Evolutionary conservation across 2,113 vertebrate species (phyloP).

Genomic region (Protobothrops mucrosquamatus): DNA sequence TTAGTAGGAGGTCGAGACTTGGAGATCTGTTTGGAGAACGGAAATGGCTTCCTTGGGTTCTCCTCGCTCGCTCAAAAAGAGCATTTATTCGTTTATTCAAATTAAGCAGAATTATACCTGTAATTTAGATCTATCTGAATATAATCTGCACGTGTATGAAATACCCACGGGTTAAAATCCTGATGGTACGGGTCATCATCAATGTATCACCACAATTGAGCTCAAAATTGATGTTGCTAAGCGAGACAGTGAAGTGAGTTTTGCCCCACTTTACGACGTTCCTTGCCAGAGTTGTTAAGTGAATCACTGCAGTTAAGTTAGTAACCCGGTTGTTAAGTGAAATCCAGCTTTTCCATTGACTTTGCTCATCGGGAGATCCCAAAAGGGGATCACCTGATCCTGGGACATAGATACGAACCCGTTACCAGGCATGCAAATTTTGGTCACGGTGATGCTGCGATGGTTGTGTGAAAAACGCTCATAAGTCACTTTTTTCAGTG

Average conservation of each 20-base stretch:
- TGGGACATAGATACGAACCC: no score
- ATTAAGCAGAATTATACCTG: neutral
- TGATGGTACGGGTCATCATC: neutral
- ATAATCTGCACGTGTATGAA: accelerated
- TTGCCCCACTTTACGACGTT: neutral
- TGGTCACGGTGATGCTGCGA: neutral
- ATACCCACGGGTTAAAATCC: neutral
- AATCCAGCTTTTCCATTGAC: neutral
- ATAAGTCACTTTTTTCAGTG: neutral
- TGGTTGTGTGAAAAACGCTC: no score
- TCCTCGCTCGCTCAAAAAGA: neutral
- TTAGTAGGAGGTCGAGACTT: neutral
- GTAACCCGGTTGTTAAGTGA: neutral
- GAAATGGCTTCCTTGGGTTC: neutral
- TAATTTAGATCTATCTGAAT: neutral
- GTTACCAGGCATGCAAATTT: neutral
- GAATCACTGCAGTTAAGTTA: neutral
- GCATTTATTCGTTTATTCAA: neutral
- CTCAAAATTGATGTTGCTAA: no score
- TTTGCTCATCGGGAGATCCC: neutral
- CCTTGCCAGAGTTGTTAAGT: neutral
- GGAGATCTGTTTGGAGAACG: neutral
- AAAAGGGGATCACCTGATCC: no score
- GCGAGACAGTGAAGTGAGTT: neutral
- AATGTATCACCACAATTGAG: neutral